Evolutionary conservation across 2,797 vertebrate species (phyloP).

Genomic region (Rhinichthys osculus): DNA sequence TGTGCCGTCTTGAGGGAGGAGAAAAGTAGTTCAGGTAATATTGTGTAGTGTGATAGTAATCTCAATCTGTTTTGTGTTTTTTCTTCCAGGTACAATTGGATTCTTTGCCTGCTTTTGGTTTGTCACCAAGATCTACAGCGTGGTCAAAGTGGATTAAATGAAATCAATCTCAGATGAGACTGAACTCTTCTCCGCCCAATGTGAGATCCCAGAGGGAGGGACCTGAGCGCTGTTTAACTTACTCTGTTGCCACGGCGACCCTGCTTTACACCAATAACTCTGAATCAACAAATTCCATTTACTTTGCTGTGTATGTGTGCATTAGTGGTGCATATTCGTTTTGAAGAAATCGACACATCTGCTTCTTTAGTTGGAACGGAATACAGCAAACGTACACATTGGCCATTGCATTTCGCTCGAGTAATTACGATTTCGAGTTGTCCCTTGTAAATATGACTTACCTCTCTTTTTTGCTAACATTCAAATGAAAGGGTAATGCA

Average conservation of each 20-base stretch:
- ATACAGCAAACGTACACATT: conserved; percentile 6
- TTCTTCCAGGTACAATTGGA: conserved; percentile 87
- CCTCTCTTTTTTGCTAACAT: conserved; percentile 54
- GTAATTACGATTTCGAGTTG: conserved; percentile 38
- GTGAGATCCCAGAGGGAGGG: conserved; percentile 33
- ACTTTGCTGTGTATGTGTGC: conserved; percentile 35
- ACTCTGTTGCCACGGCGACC: conserved; percentile 9
- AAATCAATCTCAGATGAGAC: conserved; percentile 27
- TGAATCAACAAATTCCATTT: conserved; percentile 50
- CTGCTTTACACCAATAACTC: conserved; percentile 45
- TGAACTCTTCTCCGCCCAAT: conserved; percentile 30
- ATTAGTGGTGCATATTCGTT: conserved; percentile 40
- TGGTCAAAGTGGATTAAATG: conserved; percentile 93
- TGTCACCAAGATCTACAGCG: conserved; percentile 97
- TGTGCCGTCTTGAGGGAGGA: neutral
- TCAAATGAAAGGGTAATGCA: conserved; percentile 41
- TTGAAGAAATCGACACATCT: conserved; percentile 17
- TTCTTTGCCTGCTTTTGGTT: conserved; percentile 99
- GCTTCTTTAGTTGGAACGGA: conserved; percentile 17
- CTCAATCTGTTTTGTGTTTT: neutral
- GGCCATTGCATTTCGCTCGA: conserved; percentile 1
- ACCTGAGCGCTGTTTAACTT: conserved; percentile 39
- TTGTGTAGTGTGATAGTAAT: neutral
- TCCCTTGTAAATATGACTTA: conserved; percentile 60
- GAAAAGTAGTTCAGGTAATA: neutral